Base-by-base conservation (phyloP, 2,797 vertebrate genomes). In the Hipposideros larvatus region DNA sequence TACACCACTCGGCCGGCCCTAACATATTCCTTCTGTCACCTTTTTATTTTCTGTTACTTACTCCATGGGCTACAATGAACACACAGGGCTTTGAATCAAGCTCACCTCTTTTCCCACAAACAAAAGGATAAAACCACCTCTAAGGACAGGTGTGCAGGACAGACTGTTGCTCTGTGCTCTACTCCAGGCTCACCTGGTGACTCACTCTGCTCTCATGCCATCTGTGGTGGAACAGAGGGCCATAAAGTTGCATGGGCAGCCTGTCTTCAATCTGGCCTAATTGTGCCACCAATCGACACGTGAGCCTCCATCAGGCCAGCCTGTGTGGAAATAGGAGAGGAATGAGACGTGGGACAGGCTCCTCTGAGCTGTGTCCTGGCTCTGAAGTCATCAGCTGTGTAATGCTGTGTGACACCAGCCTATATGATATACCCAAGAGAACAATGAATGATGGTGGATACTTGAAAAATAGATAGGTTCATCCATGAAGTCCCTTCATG, bases 301-400 rank as follows among this genome's bases (percentile, higher is more conserved):
- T 55, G 21, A n/a, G 37, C 16, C 80, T 46, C 19, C 59, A 28
- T 57, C 28, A 26, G 5, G 22, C 16, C 59, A 75, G 70, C 13
- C 46, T 24, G 1, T 13, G 4, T 37, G 14, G 48, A 85, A 55
- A 57, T 65, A n/a, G 61, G 26, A 68, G 59, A 43, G 53, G 89
- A 74, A 28, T 0, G 0, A 83, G 22, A 15, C 48, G 2, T 4
- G 13, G 3, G 11, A 15, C 11, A 68, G 28, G 24, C 37, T 2
- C 21, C 28, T 55, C 46, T 75, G 70, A 68, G 15, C 11, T 41
- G 10, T 22, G 15, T 34, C 59, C 24, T 51, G 66, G 43, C 43
- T 83, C 55, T 51, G 19, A 63, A 41, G 31, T 53, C 34, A 65
- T 26, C 57, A 74, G 19, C 57, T 28, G 3, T 43, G 5, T 34